Conservation (phyloP, 2,888 invertebrate genomes). For the Nymphalis polychloros region DNA sequence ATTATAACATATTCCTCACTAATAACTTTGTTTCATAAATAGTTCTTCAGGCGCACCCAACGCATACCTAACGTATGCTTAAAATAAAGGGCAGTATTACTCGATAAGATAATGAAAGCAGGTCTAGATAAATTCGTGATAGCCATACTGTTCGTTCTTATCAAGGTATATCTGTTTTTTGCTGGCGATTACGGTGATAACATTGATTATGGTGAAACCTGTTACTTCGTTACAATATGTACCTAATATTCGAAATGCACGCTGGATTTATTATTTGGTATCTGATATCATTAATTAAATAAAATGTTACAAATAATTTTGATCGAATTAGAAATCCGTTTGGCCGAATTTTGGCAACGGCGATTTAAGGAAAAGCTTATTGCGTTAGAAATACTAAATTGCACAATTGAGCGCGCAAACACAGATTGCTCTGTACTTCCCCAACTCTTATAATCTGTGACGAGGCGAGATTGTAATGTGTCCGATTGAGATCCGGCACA, state of each 20-base stretch:
- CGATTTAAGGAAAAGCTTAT: too few species aligned
- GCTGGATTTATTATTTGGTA: not conserved
- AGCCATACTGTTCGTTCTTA: conserved; percentile 53
- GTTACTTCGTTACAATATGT: conserved; percentile 17
- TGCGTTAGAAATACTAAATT: too few species aligned
- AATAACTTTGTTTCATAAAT: not conserved
- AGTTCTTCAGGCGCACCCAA: conserved; percentile 53
- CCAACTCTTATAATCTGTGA: too few species aligned
- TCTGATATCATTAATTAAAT: conserved; percentile 5
- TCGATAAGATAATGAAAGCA: conserved; percentile 79
- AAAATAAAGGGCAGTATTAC: conserved; percentile 70
- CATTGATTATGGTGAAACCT: conserved; percentile 57
- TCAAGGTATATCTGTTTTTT: conserved; percentile 61
- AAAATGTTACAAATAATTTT: not conserved
- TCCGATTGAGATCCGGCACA: too few species aligned
- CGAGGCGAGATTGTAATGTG: too few species aligned
- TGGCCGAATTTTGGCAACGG: too few species aligned
- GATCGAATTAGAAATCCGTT: too few species aligned
- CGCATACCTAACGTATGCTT: conserved; percentile 54
- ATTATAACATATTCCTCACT: conserved; percentile 18
- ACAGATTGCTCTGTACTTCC: too few species aligned
- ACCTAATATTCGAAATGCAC: conserved; percentile 11
- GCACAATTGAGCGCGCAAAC: too few species aligned
- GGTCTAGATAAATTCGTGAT: conserved; percentile 80
- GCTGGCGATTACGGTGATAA: conserved; percentile 70